Evolutionary conservation across 2,113 vertebrate species (phyloP).

Genomic region (Microcebus griseorufus): DNA sequence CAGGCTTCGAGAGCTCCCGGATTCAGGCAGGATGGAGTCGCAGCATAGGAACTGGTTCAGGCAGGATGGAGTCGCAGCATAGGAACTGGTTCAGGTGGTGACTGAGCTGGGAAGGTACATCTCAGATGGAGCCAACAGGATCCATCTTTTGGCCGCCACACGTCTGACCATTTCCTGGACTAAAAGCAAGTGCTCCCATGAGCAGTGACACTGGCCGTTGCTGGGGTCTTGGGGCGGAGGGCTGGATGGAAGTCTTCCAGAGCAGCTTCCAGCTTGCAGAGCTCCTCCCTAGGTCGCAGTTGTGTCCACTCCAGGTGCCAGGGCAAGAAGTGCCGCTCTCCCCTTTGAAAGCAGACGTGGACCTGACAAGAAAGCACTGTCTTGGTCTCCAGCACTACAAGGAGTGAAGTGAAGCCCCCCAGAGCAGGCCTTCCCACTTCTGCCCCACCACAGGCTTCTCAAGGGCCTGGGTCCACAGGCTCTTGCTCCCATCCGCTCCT

Average conservation of each 20-base stretch:
- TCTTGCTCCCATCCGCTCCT: background rate
- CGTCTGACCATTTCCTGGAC: background rate
- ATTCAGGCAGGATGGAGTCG: background rate
- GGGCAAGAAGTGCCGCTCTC: background rate
- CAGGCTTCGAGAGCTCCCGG: background rate
- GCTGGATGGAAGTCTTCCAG: background rate
- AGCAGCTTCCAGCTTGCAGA: background rate
- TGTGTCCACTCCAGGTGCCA: background rate
- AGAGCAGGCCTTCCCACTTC: background rate
- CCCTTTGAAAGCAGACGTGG: background rate
- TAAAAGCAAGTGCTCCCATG: background rate
- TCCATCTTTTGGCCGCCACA: background rate
- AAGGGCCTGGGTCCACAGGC: background rate
- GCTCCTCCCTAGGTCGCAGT: background rate
- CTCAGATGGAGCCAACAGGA: background rate
- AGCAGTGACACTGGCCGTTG: background rate
- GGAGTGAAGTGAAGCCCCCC: background rate
- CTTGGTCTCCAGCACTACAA: background rate
- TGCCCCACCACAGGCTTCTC: rapidly evolving
- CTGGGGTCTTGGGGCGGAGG: background rate
- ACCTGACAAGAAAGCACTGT: background rate
- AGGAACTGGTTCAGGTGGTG: background rate
- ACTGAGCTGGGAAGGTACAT: background rate
- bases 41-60: background rate
- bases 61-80: background rate